These are phyloP conservation scores for Zoanthus sansibaricus DNA, from an alignment of 92 coral and sea anemone genomes.

Conservation along the genomic window DNA sequence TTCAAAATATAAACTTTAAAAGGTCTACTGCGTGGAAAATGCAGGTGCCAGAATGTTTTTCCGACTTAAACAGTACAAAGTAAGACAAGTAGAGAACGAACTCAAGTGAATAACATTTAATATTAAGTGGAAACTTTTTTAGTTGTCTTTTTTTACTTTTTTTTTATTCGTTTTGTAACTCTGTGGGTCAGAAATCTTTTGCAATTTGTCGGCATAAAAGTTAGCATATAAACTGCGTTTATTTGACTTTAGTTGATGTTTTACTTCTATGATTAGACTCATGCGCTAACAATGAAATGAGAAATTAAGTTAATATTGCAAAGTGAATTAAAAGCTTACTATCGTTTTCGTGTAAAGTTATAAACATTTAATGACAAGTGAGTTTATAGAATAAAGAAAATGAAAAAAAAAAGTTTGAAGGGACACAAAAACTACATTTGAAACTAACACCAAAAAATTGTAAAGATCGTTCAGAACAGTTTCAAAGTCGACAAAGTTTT, in stretches of 20 bases:
- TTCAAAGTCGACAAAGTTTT: not conserved
- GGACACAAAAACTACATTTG: not conserved
- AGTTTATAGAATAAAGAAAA: not conserved
- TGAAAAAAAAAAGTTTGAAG: not conserved
- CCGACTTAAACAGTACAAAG: not conserved
- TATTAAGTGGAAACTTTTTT: constrained; percentile 6
- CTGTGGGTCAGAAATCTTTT: not conserved
- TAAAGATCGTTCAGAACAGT: not conserved
- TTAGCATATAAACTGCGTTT: constrained; percentile 30
- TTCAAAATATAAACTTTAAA: not conserved
- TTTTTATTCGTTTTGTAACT: not conserved
- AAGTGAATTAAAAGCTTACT: constrained; percentile 78
- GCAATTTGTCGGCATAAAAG: constrained; percentile 14
- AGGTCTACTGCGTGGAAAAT: not conserved
- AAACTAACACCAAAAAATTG: not conserved
- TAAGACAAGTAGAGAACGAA: not conserved
- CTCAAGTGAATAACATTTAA: not conserved
- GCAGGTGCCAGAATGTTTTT: constrained; percentile 8
- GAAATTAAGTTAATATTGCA: constrained; percentile 66
- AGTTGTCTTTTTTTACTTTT: not conserved
- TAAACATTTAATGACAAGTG: constrained; percentile 22
- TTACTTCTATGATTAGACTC: constrained; percentile 26
- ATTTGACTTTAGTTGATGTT: constrained; percentile 16
- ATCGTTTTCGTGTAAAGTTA: constrained; percentile 43
- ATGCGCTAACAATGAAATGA: constrained; percentile 61